phyloP scores from a whole-genome alignment of 1,140 invertebrate genomes.

The Drosophila auraria region DNA sequence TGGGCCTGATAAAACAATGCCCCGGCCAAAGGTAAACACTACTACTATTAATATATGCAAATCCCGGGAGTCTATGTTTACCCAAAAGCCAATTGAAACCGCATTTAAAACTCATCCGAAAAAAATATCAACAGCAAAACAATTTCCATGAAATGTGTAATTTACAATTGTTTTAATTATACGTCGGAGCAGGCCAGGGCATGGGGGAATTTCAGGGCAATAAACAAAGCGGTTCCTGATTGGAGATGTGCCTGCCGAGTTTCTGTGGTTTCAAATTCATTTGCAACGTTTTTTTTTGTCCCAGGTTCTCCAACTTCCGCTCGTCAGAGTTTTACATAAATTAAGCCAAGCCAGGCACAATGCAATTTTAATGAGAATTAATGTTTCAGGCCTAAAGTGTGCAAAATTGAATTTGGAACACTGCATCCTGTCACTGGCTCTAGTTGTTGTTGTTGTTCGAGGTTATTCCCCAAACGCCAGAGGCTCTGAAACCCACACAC shows the following conservation, averaged over 20 bases:
- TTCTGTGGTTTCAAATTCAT: slow-evolving; percentile 31
- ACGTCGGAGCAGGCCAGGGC: not conserved
- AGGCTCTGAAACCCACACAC: slow-evolving; percentile 1
- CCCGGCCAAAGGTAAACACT: slow-evolving; percentile 6
- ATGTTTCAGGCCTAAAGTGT: slow-evolving; percentile 59
- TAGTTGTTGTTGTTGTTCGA: not conserved
- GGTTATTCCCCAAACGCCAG: slow-evolving; percentile 23
- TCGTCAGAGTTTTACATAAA: slow-evolving; percentile 40
- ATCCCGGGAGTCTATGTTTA: slow-evolving; percentile 28
- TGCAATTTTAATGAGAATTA: slow-evolving; percentile 71
- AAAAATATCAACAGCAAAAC: slow-evolving; percentile 22
- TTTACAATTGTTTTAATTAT: slow-evolving; percentile 51
- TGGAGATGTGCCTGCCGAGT: slow-evolving; percentile 3
- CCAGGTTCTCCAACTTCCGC: slow-evolving; percentile 47
- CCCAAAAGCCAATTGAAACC: slow-evolving; percentile 11
- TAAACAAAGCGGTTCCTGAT: slow-evolving; percentile 30
- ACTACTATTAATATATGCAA: slow-evolving; percentile 1
- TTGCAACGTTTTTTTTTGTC: slow-evolving; percentile 18
- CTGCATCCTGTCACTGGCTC: slow-evolving; percentile 4
- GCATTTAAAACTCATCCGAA: slow-evolving; percentile 19
- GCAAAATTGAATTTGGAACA: slow-evolving; percentile 60
- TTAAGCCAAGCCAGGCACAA: slow-evolving; percentile 46
- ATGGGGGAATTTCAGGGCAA: slow-evolving; percentile 1
- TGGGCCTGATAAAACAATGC: slow-evolving; percentile 16
- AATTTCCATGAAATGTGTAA: slow-evolving; percentile 49